Evolutionary conservation across 2,113 vertebrate species (phyloP).

Genomic region (Cephalopholis sonnerati): DNA sequence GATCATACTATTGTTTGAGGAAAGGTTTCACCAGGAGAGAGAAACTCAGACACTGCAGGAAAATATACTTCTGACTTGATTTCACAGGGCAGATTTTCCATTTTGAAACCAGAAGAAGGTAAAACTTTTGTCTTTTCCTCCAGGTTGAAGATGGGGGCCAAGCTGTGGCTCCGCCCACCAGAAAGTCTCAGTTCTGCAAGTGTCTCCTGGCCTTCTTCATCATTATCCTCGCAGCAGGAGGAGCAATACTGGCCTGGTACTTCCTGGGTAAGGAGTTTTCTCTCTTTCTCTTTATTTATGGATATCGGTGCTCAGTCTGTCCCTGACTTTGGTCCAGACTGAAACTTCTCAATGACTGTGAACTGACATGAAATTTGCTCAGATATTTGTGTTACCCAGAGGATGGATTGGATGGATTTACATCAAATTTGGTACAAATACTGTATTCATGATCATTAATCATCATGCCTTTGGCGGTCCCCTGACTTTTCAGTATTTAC

Average conservation of each 20-base stretch:
- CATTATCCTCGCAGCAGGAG: slow-evolving; percentile 62
- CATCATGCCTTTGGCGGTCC: no score
- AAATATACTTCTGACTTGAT: no score
- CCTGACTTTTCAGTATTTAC: no score
- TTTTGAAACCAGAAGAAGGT: background rate
- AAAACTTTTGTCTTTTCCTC: background rate
- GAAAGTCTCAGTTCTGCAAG: slow-evolving; percentile 34
- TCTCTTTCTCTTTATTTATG: background rate
- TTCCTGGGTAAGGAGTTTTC: slow-evolving; percentile 76
- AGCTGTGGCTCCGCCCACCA: background rate
- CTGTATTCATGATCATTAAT: no score
- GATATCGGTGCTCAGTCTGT: no score
- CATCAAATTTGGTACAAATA: no score
- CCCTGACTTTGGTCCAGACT: no score
- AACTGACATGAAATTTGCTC: no score
- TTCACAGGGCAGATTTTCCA: background rate
- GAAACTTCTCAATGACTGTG: no score
- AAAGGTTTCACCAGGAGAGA: background rate
- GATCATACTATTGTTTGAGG: background rate
- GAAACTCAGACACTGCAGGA: background rate
- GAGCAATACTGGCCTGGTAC: slow-evolving; percentile 77
- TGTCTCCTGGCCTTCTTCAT: slow-evolving; percentile 52
- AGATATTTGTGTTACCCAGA: no score
- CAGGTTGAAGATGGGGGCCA: slow-evolving; percentile 39
- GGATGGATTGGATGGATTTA: no score